A percentile compares a stretch with the other conserved stretches of the same genome.
These are phyloP conservation scores for Andrena marginata DNA, from an alignment of 2,888 invertebrate genomes.

Conservation along the genomic window DNA sequence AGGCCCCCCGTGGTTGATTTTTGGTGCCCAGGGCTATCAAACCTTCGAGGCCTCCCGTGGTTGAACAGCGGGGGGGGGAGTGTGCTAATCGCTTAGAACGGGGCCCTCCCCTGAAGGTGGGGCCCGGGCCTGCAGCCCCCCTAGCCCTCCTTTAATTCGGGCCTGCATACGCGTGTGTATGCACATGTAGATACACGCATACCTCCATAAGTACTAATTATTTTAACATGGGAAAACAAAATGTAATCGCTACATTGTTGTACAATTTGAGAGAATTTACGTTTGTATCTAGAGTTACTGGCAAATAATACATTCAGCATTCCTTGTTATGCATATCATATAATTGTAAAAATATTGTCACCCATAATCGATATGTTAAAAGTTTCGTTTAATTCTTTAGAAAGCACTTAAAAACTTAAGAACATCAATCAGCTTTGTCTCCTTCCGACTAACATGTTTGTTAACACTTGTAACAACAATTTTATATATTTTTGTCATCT, in stretches of 20 bases:
- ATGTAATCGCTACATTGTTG: conserved; percentile 28
- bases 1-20: no score
- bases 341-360: conserved; percentile 29
- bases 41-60: no score
- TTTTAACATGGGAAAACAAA: conserved; percentile 32
- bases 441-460: conserved; percentile 1
- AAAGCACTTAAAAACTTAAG: conserved; percentile 14
- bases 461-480: conserved; percentile 2
- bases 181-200: not conserved
- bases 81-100: no score
- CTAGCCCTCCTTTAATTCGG: no score
- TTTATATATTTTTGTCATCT: conserved; percentile 14
- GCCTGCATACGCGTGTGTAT: not conserved
- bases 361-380: conserved; percentile 15
- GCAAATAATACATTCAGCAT: conserved; percentile 21
- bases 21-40: no score
- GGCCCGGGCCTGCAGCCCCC: no score
- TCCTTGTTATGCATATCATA: conserved; percentile 30
- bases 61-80: no score
- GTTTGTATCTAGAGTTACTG: conserved; percentile 34
- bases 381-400: conserved; percentile 1
- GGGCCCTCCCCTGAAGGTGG: no score
- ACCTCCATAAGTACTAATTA: conserved; percentile 27
- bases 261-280: conserved; percentile 22
- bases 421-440: not conserved